Conservation (phyloP, 2,113 vertebrate genomes). For the Cinclus mexicanus region DNA sequence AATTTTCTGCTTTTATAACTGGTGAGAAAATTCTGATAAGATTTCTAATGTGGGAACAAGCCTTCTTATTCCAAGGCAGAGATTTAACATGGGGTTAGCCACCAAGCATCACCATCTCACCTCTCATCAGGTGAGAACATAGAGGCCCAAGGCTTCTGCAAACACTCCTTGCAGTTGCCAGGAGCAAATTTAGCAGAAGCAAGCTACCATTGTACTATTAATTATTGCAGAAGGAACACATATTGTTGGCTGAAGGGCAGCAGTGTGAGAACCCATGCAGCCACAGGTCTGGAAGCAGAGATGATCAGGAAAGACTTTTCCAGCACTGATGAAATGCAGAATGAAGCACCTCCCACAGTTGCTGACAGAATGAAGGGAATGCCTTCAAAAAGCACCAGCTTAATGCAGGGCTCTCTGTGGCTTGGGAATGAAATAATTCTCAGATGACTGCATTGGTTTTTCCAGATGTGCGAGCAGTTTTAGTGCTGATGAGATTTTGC, state of each 20-base stretch:
- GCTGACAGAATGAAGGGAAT: background rate
- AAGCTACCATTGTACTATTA: background rate
- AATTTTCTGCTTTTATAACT: background rate
- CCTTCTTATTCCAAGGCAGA: background rate
- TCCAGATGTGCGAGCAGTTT: slow-evolving; percentile 50
- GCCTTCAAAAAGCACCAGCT: background rate
- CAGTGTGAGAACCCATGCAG: background rate
- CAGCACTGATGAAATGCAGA: background rate
- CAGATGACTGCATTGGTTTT: background rate
- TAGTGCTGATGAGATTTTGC: slow-evolving; percentile 9
- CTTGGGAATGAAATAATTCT: background rate
- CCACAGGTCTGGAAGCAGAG: background rate
- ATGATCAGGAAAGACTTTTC: background rate
- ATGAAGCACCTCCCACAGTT: background rate
- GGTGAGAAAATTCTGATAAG: background rate
- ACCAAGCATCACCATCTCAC: background rate
- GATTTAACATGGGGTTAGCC: background rate
- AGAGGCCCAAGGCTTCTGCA: background rate
- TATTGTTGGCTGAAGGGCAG: background rate
- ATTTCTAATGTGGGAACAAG: background rate
- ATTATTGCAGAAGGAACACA: background rate
- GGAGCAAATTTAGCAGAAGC: background rate
- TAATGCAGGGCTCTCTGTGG: background rate
- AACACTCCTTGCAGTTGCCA: background rate
- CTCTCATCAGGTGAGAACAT: background rate